phyloP scores from a whole-genome alignment of 2,797 vertebrate species.

The Cichlasoma orientale region DNA sequence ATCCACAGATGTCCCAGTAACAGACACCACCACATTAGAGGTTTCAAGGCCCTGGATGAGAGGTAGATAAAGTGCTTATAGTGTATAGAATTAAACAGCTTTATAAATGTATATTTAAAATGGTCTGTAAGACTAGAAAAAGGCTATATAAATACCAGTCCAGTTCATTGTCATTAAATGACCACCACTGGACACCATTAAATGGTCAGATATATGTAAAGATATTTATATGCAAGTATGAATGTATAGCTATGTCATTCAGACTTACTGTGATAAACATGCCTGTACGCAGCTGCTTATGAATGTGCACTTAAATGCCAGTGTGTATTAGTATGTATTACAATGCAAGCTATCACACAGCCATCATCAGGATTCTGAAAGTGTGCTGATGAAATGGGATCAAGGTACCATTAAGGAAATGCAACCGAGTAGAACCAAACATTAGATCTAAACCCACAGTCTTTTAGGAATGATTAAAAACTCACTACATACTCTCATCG shows the following conservation, averaged over 20 bases:
- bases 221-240: background rate
- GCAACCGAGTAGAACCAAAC: constrained; percentile 50
- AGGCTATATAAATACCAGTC: background rate
- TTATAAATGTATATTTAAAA: background rate
- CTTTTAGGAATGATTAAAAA: constrained; percentile 35
- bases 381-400: constrained; percentile 25
- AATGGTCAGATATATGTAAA: background rate
- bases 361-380: constrained; percentile 15
- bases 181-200: no score
- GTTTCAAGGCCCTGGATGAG: background rate
- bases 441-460: constrained; percentile 32
- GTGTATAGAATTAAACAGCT: background rate
- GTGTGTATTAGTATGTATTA: background rate
- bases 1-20: background rate
- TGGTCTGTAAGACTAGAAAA: background rate
- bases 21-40: background rate
- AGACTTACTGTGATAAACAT: background rate
- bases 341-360: background rate
- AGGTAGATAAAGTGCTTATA: background rate
- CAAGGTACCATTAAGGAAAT: constrained; percentile 42
- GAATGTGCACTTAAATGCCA: background rate
- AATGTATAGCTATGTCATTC: background rate
- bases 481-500: constrained; percentile 25
- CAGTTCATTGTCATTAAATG: background rate
- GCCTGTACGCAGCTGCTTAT: background rate